phyloP scores from a whole-genome alignment of 2,113 vertebrate genomes.

The Labeo catla region DNA sequence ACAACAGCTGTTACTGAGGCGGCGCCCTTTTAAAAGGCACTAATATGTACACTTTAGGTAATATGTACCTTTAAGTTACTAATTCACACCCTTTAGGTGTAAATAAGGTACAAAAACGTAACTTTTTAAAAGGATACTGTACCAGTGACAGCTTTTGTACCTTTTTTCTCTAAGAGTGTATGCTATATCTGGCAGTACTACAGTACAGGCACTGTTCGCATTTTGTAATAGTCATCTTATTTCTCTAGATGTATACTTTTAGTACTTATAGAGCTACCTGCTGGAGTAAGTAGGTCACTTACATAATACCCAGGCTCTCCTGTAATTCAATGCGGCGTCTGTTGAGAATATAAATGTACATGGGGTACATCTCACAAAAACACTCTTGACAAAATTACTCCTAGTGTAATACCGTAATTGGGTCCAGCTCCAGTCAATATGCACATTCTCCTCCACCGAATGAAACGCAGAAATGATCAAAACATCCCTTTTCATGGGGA shows the following conservation, averaged over 20 bases:
- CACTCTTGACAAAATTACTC: constrained; percentile 6
- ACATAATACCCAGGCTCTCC: not conserved
- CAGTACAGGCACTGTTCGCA: not conserved
- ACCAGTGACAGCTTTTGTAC: too few species aligned
- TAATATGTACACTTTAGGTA: too few species aligned
- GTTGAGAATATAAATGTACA: constrained; percentile 23
- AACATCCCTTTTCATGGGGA: constrained; percentile 3
- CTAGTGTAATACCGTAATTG: constrained; percentile 7
- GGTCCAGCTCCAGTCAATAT: not conserved
- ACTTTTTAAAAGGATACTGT: not conserved
- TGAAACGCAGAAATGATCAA: constrained; percentile 24
- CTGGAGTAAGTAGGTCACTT: not conserved
- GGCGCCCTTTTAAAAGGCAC: too few species aligned
- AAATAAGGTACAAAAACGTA: not conserved
- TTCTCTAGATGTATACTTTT: not conserved
- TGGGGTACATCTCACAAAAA: not conserved
- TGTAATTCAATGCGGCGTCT: not conserved
- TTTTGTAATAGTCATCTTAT: not conserved
- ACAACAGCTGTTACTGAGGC: too few species aligned
- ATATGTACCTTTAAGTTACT: too few species aligned
- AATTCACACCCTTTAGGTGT: not conserved
- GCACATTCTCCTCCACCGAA: constrained; percentile 1
- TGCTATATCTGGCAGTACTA: not conserved
- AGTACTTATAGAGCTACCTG: not conserved
- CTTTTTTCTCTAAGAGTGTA: not conserved